Evolutionary conservation across 2,113 vertebrate species (phyloP).

Genomic region (Bostrychus sinensis): DNA sequence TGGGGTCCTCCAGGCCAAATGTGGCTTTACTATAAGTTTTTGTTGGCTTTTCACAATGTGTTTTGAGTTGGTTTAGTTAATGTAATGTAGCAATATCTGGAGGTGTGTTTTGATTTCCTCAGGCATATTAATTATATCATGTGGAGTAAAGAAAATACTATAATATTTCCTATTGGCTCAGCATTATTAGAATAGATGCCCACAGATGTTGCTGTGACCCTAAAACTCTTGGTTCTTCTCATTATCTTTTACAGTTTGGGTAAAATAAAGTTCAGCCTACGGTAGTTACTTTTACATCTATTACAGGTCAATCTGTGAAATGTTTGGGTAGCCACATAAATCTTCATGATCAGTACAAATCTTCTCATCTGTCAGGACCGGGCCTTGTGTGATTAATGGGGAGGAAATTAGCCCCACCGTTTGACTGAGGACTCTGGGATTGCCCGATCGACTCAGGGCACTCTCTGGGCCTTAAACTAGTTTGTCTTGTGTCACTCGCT

Average conservation of each 20-base stretch:
- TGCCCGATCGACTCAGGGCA: constrained; percentile 27
- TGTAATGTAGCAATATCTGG: constrained; percentile 47
- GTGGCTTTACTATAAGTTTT: constrained; percentile 33
- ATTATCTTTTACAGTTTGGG: neutral
- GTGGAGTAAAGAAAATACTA: constrained; percentile 42
- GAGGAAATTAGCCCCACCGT: constrained; percentile 58
- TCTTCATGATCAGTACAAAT: constrained; percentile 52
- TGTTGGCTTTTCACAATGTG: constrained; percentile 28
- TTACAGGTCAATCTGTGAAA: constrained; percentile 24
- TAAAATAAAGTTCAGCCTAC: neutral
- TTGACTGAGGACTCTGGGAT: constrained; percentile 46
- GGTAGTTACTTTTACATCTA: constrained; percentile 11
- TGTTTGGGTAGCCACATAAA: constrained; percentile 38
- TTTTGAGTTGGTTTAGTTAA: constrained; percentile 34
- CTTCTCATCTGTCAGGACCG: constrained; percentile 37
- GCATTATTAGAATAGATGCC: neutral
- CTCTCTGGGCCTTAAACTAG: constrained; percentile 44
- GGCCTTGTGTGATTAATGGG: constrained; percentile 57
- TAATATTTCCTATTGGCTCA: constrained; percentile 19
- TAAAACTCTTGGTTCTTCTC: neutral
- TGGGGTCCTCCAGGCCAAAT: constrained; percentile 33
- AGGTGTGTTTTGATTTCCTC: constrained; percentile 55
- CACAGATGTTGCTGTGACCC: neutral
- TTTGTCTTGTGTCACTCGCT: constrained; percentile 61
- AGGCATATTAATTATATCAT: constrained; percentile 39